Evolutionary conservation across 2,888 invertebrate species (phyloP).

Genomic region (Tetranychus piercei): DNA sequence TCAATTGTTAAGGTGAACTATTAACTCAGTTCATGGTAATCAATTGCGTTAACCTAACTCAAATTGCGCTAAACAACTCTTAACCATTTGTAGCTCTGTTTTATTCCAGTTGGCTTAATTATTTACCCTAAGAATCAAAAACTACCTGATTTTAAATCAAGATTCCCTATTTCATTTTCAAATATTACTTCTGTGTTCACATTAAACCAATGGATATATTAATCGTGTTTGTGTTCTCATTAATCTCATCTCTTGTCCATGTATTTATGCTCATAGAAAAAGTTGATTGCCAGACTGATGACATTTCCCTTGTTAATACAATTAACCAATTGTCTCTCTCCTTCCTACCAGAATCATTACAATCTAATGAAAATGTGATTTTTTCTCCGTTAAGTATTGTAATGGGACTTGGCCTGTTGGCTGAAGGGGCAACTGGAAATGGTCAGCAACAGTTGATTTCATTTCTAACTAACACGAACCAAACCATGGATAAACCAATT

Average conservation of each 20-base stretch:
- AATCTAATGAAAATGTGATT: constrained; percentile 6
- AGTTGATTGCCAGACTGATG: neutral
- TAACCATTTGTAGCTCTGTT: too few relatives aligned
- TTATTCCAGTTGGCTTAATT: too few relatives aligned
- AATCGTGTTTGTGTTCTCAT: neutral
- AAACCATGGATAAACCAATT: neutral
- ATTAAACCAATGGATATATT: neutral
- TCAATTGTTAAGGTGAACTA: too few relatives aligned
- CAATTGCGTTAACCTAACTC: too few relatives aligned
- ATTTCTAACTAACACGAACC: neutral
- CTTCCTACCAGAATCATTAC: neutral
- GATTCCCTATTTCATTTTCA: neutral
- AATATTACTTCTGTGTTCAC: neutral
- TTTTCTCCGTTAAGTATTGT: constrained; percentile 9
- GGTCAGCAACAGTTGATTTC: neutral
- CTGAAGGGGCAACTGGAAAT: neutral
- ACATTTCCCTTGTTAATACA: neutral
- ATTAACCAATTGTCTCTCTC: constrained; percentile 5
- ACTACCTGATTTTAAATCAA: neutral
- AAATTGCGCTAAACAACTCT: too few relatives aligned
- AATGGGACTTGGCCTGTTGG: constrained; percentile 4
- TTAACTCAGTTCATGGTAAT: too few relatives aligned
- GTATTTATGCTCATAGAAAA: neutral
- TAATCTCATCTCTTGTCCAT: neutral
- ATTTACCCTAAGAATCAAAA: too few relatives aligned